Evolutionary conservation across 1,140 invertebrate genomes (phyloP), one percentile per base, ranked within the genome.

Genomic region (Camponotus floridanus): DNA sequence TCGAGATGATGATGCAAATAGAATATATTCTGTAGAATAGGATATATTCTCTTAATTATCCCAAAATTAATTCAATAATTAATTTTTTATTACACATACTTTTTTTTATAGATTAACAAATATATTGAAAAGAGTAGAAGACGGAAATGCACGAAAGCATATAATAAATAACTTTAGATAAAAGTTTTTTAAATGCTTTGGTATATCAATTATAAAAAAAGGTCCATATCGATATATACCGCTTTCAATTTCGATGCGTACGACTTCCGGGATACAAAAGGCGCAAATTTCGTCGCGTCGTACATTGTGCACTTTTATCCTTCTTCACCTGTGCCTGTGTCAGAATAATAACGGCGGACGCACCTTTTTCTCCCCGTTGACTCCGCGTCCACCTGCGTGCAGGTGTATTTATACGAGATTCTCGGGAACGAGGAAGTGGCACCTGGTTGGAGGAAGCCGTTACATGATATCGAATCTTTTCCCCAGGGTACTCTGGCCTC

Each of bases 391-490:
- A 86, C 89, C 85, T 87, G 91, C 87, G 85, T 89, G 64, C 88
- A 91, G 87, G 89, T 91, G 87, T 87, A 87, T 91, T 90, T 87
- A 86, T 89, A 90, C 90, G 88, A 91, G 90, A 92, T 91, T 91
- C 91, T 91, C 88, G 36, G 78, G 91, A 92, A 92, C 90, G 89
- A 92, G 91, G 91, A 92, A 92, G 91, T 88, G 87, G 91, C 90
- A 92, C 90, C 88, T 90, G 89, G 90, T 88, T n/a, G 86, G 78
- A 92, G 91, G 91, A 92, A 92, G 91, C 91, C 91, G 91, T 92
- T 92, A 92, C 90, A 76, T 86, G 90, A 88, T 90, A 78, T 88
- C 90, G 91, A 88, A 86, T 88, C 87, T 87, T 90, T 87, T 89
- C 86, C 86, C 36, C 65, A 57, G 78, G 65, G 39, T 13, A 51